Evolutionary conservation across 2,888 invertebrate genomes (phyloP).

Genomic region (Acanthosepion pharaonis): DNA sequence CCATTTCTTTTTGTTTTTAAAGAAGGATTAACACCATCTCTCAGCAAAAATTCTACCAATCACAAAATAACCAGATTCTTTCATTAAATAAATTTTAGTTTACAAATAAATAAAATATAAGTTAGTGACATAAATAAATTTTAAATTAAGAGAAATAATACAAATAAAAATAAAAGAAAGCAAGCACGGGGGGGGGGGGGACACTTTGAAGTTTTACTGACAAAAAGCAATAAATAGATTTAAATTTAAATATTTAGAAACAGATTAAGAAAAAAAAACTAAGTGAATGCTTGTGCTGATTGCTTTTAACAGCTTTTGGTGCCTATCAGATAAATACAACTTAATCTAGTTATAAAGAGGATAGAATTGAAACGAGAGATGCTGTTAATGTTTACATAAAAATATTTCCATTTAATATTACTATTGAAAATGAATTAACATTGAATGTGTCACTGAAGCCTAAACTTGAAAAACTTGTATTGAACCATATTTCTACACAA

Average conservation of each 20-base stretch:
- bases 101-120: constrained; percentile 13
- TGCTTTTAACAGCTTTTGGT: not conserved
- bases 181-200: not conserved
- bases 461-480: no score
- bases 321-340: not conserved
- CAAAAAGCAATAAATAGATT: not conserved
- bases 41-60: not conserved
- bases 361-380: not conserved
- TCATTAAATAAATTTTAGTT: constrained; percentile 33
- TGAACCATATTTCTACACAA: no score
- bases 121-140: not conserved
- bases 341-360: not conserved
- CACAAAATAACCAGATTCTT: not conserved
- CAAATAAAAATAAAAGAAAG: not conserved
- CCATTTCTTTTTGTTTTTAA: not conserved
- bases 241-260: not conserved
- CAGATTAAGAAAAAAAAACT: not conserved
- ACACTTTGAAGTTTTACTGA: not conserved
- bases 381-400: not conserved
- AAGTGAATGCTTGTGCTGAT: not conserved
- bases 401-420: no score
- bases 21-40: not conserved
- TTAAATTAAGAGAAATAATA: not conserved
- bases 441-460: no score
- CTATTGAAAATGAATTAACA: no score